Evolutionary conservation across 2,797 vertebrate genomes (phyloP).

Genomic region (Selene dorsalis): DNA sequence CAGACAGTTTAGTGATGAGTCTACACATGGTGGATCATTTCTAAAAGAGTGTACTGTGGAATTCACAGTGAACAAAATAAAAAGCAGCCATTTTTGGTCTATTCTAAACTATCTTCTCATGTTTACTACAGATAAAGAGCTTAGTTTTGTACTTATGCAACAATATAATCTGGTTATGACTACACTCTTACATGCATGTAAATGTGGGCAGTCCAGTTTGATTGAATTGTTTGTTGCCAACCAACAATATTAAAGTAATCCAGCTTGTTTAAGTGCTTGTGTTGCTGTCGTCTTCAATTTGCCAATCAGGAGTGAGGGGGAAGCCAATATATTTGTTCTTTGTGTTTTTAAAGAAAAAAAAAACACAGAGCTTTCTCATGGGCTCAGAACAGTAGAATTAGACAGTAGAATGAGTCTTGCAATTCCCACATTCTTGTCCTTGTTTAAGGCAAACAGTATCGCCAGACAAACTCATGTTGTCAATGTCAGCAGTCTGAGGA

Average conservation of each 20-base stretch:
- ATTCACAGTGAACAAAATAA: neutral
- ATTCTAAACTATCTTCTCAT: slow-evolving; percentile 1
- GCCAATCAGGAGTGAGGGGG: neutral
- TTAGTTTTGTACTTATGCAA: slow-evolving; percentile 26
- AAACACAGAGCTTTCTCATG: slow-evolving; percentile 8
- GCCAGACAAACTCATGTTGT: slow-evolving; percentile 33
- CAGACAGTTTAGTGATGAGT: neutral
- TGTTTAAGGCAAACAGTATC: slow-evolving; percentile 36
- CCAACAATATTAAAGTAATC: slow-evolving; percentile 30
- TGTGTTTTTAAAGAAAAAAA: neutral
- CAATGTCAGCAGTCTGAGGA: slow-evolving; percentile 10
- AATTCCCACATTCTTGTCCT: slow-evolving; percentile 45
- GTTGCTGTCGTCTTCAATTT: slow-evolving; percentile 23
- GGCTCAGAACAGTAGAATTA: slow-evolving; percentile 11
- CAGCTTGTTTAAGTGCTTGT: slow-evolving; percentile 22
- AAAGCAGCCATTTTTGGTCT: neutral
- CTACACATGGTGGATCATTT: neutral
- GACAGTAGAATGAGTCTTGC: slow-evolving; percentile 9
- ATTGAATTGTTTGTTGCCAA: slow-evolving; percentile 31
- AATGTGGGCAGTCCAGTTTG: slow-evolving; percentile 1
- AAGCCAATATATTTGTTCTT: neutral
- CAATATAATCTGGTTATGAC: slow-evolving; percentile 35
- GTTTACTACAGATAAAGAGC: slow-evolving; percentile 20
- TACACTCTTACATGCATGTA: slow-evolving; percentile 8
- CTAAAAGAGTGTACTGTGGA: neutral